Evolutionary conservation across 2,113 vertebrate genomes (phyloP), one percentile per base, ranked within the genome.

Genomic region (Alethe diademata): DNA sequence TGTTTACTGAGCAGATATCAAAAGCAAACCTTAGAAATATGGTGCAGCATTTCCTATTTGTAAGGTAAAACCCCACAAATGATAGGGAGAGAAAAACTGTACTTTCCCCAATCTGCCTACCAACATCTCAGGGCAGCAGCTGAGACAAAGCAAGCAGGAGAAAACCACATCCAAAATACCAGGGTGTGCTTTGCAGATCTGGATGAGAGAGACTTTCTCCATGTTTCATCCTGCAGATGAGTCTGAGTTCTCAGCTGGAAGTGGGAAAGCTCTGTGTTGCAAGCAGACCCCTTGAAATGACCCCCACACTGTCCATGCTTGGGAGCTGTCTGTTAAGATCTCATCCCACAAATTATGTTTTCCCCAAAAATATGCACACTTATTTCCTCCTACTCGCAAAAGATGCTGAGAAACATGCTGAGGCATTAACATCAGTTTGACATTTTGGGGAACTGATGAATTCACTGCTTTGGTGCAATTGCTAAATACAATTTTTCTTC

Each of bases 371-470:
- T 3, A 72, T 9, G 50, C 1, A 6, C 13, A 1, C 42, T 65
- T 57, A 8, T 8, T 64, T 75, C 35, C 26, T 67, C 9, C 43
- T 56, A 1, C 36, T 36, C 60, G 38, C 66, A 43, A 78, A 92
- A 62, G 5, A 9, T 23, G 14, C 18, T 0, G 1, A 78, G 26
- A 85, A 54, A 29, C 11, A 6, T 4, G 28, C 18, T 69, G n/a
- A 72, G 50, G 6, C 56, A 70, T 66, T 86, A 58, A 31, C 2
- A 76, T 54, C 9, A 35, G 26, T 26, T 85, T 65, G 38, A 58
- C 12, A 51, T 88, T 73, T 64, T 58, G 5, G 1, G 38, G 19
- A 75, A 69, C 12, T 51, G 43, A 53, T 10, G 4, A 86, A 50
- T 88, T 82, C 22, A 29, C 13, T 22, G 5, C 38, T 73, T 88